Percentiles rank a stretch among this genome's conserved stretches.
These are phyloP conservation scores for Lasioglossum albipes DNA, from an alignment of 1,140 invertebrate genomes.

Conservation along the genomic window DNA sequence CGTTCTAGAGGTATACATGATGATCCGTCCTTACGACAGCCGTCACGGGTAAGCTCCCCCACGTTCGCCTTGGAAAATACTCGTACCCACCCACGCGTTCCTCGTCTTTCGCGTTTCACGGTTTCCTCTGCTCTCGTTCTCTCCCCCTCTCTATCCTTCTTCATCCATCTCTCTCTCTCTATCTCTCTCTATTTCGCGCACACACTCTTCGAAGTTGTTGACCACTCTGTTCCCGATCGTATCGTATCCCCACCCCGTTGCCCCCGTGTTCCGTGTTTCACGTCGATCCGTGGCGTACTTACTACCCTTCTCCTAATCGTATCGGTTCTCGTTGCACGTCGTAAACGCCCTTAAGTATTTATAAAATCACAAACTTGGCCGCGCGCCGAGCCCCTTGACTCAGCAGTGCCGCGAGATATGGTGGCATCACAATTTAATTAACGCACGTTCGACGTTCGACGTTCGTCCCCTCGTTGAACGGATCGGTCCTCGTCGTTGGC, in stretches of 20 bases:
- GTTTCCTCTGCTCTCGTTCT: not conserved
- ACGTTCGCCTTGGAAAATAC: constrained; percentile 5
- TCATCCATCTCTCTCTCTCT: not conserved
- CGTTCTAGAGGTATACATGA: constrained; percentile 79
- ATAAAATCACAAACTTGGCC: constrained; percentile 81
- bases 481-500: constrained; percentile 36
- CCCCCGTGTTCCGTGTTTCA: not conserved
- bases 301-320: not conserved
- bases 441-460: constrained; percentile 74
- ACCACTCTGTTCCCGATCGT: too few relatives aligned
- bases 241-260: too few relatives aligned
- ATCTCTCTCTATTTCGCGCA: not conserved
- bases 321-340: constrained; percentile 53
- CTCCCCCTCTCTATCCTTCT: not conserved
- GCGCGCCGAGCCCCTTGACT: constrained; percentile 78
- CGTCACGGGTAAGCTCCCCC: constrained; percentile 68
- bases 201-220: too few relatives aligned
- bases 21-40: constrained; percentile 73
- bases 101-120: not conserved
- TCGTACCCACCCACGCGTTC: not conserved
- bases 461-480: constrained; percentile 69
- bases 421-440: constrained; percentile 81
- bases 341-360: constrained; percentile 77
- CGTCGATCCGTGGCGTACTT: not conserved
- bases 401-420: constrained; percentile 80